Base-by-base conservation (phyloP, 2,888 invertebrate species). In the Drosophila macrothrix region DNA sequence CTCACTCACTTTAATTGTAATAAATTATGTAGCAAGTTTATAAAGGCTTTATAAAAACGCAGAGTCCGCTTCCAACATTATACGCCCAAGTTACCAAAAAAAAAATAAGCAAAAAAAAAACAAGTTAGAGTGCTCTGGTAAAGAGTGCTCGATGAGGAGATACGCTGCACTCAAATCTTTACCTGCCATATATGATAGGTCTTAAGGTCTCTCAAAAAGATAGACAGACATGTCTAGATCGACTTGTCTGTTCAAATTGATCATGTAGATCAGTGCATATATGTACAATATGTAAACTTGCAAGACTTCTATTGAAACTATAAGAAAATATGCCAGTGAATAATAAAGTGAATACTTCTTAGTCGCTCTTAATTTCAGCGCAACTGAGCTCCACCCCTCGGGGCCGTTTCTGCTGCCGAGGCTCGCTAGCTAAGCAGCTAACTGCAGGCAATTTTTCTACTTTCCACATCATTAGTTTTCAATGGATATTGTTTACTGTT, bases 401-500 rank as follows among this genome's bases (percentile, higher is more conserved):
- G 12, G 16, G 7, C 25, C 14, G 10, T 22, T 33, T 33, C 33
- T 66, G 37, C 14, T 22, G 19, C 10, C 35, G 28, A 6, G 53
- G 43, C 29, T 29, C 49, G 49, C 50, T 55, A 33, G 46, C 16
- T 33, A 53, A 56, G 65, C 62, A 69, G 63, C 77, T 86, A 89
- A 79, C 80, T 85, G 78, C 83, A 79, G 86, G 85, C 83, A 81
- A 90, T 87, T 82, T 88, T 83, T 85, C 82, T 85, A 88, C 88
- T 88, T 88, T 88, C 86, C 86, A 77, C 90, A 84, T 86, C 90
- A 90, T 88, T 88, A 85, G 84, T 80, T 88, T 84, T 84, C 86
- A 88, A 87, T 90, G 90, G 85, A 90, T 90, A 87, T 87, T 82
- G 69, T 76, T 70, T 46, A 46, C 33, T 65, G 61, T n/a, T 63